Percentiles rank a stretch among this genome's conserved stretches.
These are phyloP conservation scores for Tachycineta bicolor DNA, from an alignment of 2,113 vertebrate genomes.

Conservation along the genomic window DNA sequence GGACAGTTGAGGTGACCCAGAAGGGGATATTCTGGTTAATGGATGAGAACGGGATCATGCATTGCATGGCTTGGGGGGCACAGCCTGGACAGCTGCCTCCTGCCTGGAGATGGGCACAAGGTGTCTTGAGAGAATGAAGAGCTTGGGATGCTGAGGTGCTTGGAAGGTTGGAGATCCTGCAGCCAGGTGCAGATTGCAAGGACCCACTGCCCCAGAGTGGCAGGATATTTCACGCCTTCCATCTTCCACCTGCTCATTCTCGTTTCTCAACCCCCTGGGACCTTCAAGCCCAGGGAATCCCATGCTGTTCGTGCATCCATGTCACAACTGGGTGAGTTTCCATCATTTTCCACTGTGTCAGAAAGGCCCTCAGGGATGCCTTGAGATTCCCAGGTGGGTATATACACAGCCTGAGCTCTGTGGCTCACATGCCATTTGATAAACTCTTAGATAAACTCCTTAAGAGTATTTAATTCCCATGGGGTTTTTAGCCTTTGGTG, in stretches of 20 bases:
- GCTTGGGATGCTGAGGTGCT: not conserved
- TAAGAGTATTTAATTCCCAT: not conserved
- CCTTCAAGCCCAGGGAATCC: not conserved
- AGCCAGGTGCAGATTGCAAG: not conserved
- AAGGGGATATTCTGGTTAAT: not conserved
- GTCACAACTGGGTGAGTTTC: not conserved
- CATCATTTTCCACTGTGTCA: not conserved
- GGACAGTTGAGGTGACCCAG: not conserved
- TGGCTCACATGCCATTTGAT: not conserved
- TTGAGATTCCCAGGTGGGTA: not conserved
- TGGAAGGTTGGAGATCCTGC: not conserved
- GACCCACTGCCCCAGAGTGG: not conserved
- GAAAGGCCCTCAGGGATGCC: not conserved
- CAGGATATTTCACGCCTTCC: not conserved
- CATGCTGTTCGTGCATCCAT: rapidly evolving
- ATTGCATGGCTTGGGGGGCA: rapidly evolving
- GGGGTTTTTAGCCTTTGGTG: not conserved
- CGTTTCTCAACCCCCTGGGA: not conserved
- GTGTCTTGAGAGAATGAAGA: not conserved
- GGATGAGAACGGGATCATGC: rapidly evolving
- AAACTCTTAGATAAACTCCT: not conserved
- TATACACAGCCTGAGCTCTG: not conserved
- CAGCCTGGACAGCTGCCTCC: not conserved
- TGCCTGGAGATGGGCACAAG: not conserved
- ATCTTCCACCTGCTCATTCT: not conserved